phyloP scores from a whole-genome alignment of 2,888 invertebrate species.

The Cataglyphis livida region DNA sequence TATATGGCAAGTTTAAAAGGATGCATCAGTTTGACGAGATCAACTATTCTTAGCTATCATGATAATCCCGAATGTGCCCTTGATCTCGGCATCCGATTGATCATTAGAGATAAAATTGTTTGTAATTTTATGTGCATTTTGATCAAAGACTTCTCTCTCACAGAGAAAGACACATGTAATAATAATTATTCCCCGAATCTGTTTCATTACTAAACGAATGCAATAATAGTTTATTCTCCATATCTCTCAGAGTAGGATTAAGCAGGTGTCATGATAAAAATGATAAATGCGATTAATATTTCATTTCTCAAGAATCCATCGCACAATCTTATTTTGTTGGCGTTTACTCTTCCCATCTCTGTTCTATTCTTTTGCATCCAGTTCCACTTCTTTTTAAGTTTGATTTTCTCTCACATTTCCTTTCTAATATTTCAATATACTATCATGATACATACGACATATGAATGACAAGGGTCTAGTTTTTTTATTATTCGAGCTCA shows the following conservation, averaged over 20 bases:
- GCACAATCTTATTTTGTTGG: slow-evolving; percentile 63
- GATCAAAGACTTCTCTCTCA: slow-evolving; percentile 24
- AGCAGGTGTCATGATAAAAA: neutral
- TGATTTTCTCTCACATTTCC: neutral
- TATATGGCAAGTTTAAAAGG: slow-evolving; percentile 5
- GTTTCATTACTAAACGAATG: slow-evolving; percentile 32
- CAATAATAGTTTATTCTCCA: neutral
- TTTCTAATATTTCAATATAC: slow-evolving; percentile 18
- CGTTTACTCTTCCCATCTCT: slow-evolving; percentile 34
- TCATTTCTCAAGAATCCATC: slow-evolving; percentile 30
- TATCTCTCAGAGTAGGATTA: neutral
- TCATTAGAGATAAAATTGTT: slow-evolving; percentile 5
- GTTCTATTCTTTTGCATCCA: neutral
- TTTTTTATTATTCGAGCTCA: slow-evolving; percentile 10
- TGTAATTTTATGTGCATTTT: slow-evolving; percentile 55
- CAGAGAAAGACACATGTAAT: slow-evolving; percentile 6
- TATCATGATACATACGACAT: slow-evolving; percentile 1
- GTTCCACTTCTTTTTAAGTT: neutral
- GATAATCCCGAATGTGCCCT: slow-evolving; percentile 46
- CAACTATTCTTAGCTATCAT: slow-evolving; percentile 21
- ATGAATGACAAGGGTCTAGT: slow-evolving; percentile 17
- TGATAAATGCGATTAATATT: slow-evolving; percentile 30
- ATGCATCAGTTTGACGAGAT: neutral
- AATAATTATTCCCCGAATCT: neutral
- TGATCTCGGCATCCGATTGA: slow-evolving; percentile 12